Evolutionary conservation across 2,113 vertebrate species (phyloP), one percentile per base, ranked within the genome.

Genomic region (Macquaria australasica): DNA sequence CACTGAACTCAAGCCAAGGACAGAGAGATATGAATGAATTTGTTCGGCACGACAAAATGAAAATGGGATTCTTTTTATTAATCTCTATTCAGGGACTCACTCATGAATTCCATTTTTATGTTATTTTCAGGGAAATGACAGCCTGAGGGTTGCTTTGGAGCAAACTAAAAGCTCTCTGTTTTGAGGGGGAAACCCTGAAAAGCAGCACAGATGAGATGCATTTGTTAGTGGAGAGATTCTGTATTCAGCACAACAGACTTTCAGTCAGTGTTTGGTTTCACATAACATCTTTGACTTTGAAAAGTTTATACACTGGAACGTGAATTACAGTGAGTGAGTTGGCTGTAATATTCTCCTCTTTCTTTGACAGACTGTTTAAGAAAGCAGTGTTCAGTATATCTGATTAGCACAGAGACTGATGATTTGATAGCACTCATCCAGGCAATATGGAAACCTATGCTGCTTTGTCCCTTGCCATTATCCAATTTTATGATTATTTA

Each of bases 401-500:
- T 79, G 75, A 86, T 79, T 58, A 79, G 66, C 41, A 25, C 55
- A 50, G 41, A 50, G 41, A 72, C 37, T 58, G 9, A 77, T 77
- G 21, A 81, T 18, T 79, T 12, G 41, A 73, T 16, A 55, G 28
- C 18, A 39, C 21, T 73, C 41, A 80, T 77, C 12, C 56, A 69
- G 56, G 53, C 56, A 60, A 50, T 63, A 73, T 81, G 59, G 34
- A 78, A 74, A 83, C n/a, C 37, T 6, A 28, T 39, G 39, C 70
- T 66, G 58, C 70, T 73, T 60, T 80, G 63, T 78, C 55, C 69
- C 25, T n/a, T 72, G 71, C 64, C 39, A 67, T 86, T 41, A 82
- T 86, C 72, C 53, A 77, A 62, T 79, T 88, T 82, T 28, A 87
- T 70, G 73, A 87, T 82, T 77, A 88, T 86, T 86, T 81, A 82